Conservation (phyloP, 2,113 vertebrate species). For the Willisornis vidua region DNA sequence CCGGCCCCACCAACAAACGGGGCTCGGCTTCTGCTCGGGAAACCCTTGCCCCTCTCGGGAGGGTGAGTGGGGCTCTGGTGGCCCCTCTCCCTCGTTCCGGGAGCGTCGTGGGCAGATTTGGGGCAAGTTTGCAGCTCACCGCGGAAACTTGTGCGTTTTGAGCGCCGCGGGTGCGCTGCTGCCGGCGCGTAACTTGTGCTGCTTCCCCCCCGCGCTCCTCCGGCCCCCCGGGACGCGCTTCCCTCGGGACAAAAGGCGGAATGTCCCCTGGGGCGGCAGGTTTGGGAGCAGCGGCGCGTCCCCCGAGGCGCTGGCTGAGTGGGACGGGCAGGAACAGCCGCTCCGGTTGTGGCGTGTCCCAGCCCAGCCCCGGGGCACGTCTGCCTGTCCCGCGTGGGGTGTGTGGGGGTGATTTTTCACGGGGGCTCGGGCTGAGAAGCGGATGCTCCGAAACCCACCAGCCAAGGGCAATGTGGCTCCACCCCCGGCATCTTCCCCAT, state of each 20-base stretch:
- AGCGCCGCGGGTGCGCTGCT: neutral
- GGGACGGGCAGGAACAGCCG: neutral
- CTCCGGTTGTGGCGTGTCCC: neutral
- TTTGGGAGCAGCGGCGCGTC: neutral
- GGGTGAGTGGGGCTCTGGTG: neutral
- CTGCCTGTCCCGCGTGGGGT: neutral
- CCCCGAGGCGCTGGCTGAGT: neutral
- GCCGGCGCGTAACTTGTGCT: neutral
- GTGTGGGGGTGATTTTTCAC: neutral
- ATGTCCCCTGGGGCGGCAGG: neutral
- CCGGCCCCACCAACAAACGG: constrained; percentile 45
- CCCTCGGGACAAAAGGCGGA: neutral
- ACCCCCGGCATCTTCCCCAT: accelerated
- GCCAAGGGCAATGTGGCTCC: accelerated
- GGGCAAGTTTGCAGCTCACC: neutral
- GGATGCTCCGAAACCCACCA: neutral
- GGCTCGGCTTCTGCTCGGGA: neutral
- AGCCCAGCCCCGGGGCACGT: neutral
- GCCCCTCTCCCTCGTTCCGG: neutral
- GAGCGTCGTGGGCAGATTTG: neutral
- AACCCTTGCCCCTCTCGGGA: too few species aligned
- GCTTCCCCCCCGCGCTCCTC: neutral
- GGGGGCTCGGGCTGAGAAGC: neutral
- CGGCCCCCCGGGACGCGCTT: neutral
- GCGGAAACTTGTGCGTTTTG: neutral